These are phyloP conservation scores for Ctenoplectra terminalis DNA, from an alignment of 1,140 invertebrate species.

Conservation along the genomic window DNA sequence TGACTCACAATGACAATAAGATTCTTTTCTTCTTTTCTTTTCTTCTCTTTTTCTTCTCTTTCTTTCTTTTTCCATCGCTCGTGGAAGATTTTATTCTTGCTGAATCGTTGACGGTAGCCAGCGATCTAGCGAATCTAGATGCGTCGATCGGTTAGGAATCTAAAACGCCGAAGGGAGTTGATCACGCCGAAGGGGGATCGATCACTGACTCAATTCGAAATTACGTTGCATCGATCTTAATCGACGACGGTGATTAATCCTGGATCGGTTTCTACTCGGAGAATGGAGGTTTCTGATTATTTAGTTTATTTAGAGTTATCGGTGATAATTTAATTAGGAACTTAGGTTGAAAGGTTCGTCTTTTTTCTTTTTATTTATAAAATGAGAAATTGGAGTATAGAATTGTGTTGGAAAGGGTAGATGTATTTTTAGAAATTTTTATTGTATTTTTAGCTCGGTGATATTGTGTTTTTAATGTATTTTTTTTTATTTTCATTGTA, in stretches of 20 bases:
- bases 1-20: constrained; percentile 24
- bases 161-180: background rate
- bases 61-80: background rate
- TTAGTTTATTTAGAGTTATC: too few species aligned
- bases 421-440: too few species aligned
- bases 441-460: too few species aligned
- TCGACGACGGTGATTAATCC: background rate
- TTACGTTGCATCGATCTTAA: background rate
- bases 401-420: too few species aligned
- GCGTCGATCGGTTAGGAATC: constrained; percentile 29
- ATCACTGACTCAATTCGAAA: constrained; percentile 17
- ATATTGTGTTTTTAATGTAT: too few species aligned
- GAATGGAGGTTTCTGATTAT: background rate
- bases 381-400: too few species aligned
- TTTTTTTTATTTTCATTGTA: too few species aligned
- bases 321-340: too few species aligned
- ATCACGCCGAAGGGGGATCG: background rate
- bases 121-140: background rate
- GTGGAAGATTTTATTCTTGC: constrained; percentile 15
- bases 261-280: background rate
- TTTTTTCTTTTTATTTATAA: too few species aligned
- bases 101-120: background rate
- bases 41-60: background rate
- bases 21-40: background rate
- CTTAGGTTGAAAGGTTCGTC: background rate